A percentile compares a stretch with the other conserved stretches of the same genome.
Conservation (phyloP, 2,113 vertebrate genomes). For the Pomatorhinus ruficollis region DNA sequence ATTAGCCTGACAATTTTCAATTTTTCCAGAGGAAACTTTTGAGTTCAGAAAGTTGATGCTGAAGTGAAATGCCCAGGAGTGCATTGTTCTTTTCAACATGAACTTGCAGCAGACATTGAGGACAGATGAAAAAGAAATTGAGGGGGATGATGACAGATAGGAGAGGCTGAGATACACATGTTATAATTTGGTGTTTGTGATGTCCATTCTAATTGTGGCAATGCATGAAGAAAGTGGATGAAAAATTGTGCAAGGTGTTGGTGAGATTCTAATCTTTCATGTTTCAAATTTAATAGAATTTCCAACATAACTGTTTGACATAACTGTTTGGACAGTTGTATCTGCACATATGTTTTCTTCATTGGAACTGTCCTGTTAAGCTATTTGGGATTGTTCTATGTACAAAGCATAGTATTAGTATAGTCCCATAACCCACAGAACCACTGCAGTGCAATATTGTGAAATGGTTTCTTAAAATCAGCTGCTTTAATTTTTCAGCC, state of each 20-base stretch:
- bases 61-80: background rate
- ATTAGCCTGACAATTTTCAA: accelerated
- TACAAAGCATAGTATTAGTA: too few species aligned
- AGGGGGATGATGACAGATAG: background rate
- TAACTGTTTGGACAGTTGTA: background rate
- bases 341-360: background rate
- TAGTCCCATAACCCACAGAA: too few species aligned
- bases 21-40: background rate
- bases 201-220: background rate
- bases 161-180: background rate
- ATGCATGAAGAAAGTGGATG: background rate
- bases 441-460: background rate
- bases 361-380: background rate
- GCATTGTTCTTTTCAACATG: background rate
- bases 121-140: background rate
- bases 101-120: background rate
- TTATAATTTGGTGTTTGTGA: background rate
- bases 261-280: background rate
- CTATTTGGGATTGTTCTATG: accelerated
- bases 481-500: background rate
- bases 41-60: background rate
- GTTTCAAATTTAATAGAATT: background rate
- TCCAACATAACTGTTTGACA: background rate
- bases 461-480: background rate
- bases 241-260: background rate